Base-by-base conservation (phyloP, 2,797 vertebrate species). In the Carcharodon carcharias region DNA sequence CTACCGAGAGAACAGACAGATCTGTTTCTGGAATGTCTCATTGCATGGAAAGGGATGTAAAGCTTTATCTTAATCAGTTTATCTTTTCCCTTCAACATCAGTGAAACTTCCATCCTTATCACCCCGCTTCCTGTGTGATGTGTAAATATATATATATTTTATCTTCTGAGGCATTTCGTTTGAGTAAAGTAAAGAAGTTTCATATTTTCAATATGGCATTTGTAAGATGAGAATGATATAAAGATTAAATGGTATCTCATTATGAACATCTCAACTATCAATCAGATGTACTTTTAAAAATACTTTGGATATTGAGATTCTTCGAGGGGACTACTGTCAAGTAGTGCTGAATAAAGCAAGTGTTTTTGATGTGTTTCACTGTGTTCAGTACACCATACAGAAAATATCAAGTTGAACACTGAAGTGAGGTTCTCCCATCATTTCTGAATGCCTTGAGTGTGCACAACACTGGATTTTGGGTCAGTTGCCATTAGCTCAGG, bases 381-480 rank as follows among this genome's bases (percentile, higher is more conserved):
- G 21, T 50, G 40, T 85, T 85, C 82, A 50, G 82, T 26, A 7
- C 40, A 85, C 40, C 40, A 85, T 85, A 85, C 82, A 85, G 82
- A 85, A 92, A n/a, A 35, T 92, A 58, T 92, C 56, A n/a, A 92
- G 89, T n/a, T 61, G 58, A 63, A 92, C 18, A n/a, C 61, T n/a
- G 61, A 92, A 92, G 61, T n/a, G 56, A 92, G 31, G 56, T 31
- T 63, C 28, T 92, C 11, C 58, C 89, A 61, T 92, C 21, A 63
- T 35, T 92, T 92, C 56, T 92, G 31, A 92, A 92, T 92, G 89
- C n/a, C 89, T 92, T n/a, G 31, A 63, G 58, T 92, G 89, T 92
- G 58, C 58, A 58, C 87, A 92, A n/a, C 61, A 92, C 89, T 61
- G 89, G 89, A 63, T 35, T 92, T 63, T 92, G 89, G 89, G 89